These are phyloP conservation scores for Fopius arisanus DNA, from an alignment of 1,140 invertebrate genomes.

Conservation along the genomic window DNA sequence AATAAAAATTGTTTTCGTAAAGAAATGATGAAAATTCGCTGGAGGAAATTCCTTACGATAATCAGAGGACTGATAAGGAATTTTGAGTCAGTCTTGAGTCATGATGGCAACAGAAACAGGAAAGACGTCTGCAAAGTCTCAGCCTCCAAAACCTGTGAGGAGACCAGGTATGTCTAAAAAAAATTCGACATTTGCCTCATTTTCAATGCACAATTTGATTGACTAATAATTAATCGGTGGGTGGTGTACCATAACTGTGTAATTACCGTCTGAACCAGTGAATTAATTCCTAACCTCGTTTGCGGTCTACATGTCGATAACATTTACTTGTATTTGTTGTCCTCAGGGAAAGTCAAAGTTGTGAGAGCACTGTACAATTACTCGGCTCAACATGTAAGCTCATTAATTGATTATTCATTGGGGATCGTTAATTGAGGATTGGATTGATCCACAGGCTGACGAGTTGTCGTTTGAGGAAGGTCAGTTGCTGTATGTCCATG, in stretches of 20 bases:
- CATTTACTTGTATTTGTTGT: conserved; percentile 9
- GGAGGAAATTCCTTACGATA: not conserved
- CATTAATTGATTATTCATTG: conserved; percentile 8
- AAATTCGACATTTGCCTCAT: not conserved
- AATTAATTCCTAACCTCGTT: not conserved
- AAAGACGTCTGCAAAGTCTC: not conserved
- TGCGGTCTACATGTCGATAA: not conserved
- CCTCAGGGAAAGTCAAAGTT: conserved; percentile 69
- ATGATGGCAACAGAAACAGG: not conserved
- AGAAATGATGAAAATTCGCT: not conserved
- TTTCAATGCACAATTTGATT: not conserved
- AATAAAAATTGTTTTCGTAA: too few relatives aligned
- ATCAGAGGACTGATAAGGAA: too few relatives aligned
- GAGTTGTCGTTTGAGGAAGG: conserved; percentile 73
- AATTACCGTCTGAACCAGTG: not conserved
- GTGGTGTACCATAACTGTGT: not conserved
- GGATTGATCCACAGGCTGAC: conserved; percentile 44
- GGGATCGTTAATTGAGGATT: conserved; percentile 1
- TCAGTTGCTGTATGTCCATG: conserved; percentile 73
- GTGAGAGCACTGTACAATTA: conserved; percentile 70
- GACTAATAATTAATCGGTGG: not conserved
- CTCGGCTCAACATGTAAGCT: conserved; percentile 69
- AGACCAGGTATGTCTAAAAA: not conserved
- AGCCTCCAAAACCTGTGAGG: not conserved
- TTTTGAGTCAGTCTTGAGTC: not conserved